Evolutionary conservation across 2,113 vertebrate genomes (phyloP).

Genomic region (Alligator mississippiensis): DNA sequence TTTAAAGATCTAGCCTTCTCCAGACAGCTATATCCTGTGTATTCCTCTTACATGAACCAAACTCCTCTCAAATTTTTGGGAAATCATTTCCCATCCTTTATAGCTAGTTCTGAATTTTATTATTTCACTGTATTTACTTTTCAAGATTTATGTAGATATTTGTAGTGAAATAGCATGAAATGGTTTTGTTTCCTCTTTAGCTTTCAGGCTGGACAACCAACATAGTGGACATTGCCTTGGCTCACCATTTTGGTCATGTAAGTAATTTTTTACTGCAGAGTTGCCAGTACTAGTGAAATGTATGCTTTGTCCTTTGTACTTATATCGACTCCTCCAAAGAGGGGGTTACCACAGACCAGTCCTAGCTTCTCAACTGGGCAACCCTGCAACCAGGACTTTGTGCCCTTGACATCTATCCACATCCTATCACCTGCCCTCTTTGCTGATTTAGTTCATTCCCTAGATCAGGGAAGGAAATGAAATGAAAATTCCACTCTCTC

Average conservation of each 20-base stretch:
- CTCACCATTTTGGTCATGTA: constrained; percentile 94
- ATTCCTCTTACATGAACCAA: background rate
- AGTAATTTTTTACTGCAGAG: constrained; percentile 63
- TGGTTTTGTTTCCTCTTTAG: constrained; percentile 72
- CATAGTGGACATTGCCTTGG: constrained; percentile 92
- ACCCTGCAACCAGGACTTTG: background rate
- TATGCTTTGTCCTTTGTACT: background rate
- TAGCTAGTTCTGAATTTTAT: background rate
- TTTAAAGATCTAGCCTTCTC: background rate
- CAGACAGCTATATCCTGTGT: background rate
- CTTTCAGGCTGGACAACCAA: constrained; percentile 94
- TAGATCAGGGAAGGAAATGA: background rate
- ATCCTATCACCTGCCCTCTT: background rate
- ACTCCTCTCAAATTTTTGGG: background rate
- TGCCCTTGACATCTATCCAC: background rate
- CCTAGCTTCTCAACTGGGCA: background rate
- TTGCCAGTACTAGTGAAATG: background rate
- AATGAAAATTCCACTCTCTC: background rate
- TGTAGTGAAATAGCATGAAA: constrained; percentile 9
- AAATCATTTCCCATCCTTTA: background rate
- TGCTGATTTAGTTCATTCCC: background rate
- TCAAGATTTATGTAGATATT: background rate
- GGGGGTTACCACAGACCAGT: background rate
- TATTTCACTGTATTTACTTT: background rate
- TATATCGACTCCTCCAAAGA: background rate